Percentiles rank a stretch among this genome's conserved stretches.
Conservation (phyloP, 2,888 invertebrate genomes). For the Thymelicus acteon region DNA sequence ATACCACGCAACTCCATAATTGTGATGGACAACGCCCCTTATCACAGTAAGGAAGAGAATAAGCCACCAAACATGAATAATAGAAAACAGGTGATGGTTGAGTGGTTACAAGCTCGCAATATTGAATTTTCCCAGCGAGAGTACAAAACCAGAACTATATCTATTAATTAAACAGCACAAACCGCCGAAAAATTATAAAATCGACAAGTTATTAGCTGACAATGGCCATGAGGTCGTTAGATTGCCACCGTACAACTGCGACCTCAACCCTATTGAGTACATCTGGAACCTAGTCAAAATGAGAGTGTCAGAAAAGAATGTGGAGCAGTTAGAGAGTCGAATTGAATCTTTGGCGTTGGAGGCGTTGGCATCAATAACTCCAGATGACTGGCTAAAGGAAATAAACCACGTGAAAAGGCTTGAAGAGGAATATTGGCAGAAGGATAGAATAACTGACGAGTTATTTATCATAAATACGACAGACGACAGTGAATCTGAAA, state of each 20-base stretch:
- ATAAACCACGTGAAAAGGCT: constrained; percentile 29
- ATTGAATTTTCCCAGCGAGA: constrained; percentile 44
- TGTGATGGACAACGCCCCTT: constrained; percentile 11
- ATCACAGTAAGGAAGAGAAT: too few species aligned
- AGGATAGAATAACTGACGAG: constrained; percentile 33
- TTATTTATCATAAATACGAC: constrained; percentile 31
- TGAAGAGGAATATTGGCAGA: constrained; percentile 27
- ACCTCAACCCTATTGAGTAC: constrained; percentile 53
- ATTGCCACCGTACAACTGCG: constrained; percentile 54
- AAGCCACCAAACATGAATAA: too few species aligned
- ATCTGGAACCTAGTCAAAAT: constrained; percentile 40
- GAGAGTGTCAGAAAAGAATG: constrained; percentile 32
- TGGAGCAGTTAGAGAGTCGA: constrained; percentile 28
- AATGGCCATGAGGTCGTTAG: constrained; percentile 51
- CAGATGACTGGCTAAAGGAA: constrained; percentile 35
- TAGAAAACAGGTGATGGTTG: too few species aligned
- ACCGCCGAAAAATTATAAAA: constrained; percentile 45
- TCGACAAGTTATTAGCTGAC: constrained; percentile 50
- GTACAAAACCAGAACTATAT: constrained; percentile 46
- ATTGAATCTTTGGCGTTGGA: constrained; percentile 35
- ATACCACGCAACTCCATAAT: constrained; percentile 31
- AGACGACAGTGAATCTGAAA: constrained; percentile 27
- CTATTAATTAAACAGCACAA: constrained; percentile 42
- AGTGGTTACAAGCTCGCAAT: constrained; percentile 29
- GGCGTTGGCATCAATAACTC: constrained; percentile 32